Conservation (phyloP, 2,888 invertebrate genomes). For the Dastarcus helophoroides region DNA sequence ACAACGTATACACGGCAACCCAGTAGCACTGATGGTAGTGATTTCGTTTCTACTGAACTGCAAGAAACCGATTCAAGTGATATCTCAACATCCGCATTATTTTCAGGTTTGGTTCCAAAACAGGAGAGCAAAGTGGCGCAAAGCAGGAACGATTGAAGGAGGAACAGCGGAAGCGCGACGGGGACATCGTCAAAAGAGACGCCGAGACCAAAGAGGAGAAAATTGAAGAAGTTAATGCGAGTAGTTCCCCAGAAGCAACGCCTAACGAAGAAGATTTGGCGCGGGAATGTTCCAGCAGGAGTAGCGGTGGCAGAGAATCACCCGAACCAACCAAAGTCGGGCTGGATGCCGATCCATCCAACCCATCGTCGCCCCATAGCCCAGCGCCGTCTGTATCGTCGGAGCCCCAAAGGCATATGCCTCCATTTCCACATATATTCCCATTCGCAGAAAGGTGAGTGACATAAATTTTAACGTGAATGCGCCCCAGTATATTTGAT, state of each 20-base stretch:
- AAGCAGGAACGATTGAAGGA: constrained; percentile 85
- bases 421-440: constrained; percentile 56
- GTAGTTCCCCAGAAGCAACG: constrained; percentile 28
- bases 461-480: no score
- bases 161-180: constrained; percentile 76
- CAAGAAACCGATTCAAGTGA: constrained; percentile 4
- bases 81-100: constrained; percentile 7
- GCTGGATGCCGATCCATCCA: constrained; percentile 27
- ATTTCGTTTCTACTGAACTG: no score
- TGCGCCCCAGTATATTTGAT: no score
- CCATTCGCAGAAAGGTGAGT: constrained; percentile 48
- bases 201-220: constrained; percentile 47
- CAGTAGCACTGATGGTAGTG: no score
- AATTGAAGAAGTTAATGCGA: constrained; percentile 28
- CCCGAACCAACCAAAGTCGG: constrained; percentile 24
- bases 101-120: constrained; percentile 88
- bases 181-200: constrained; percentile 53
- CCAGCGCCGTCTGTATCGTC: constrained; percentile 48
- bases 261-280: constrained; percentile 26
- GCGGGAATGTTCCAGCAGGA: constrained; percentile 32
- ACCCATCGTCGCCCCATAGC: constrained; percentile 39
- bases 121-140: constrained; percentile 84
- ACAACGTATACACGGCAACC: no score
- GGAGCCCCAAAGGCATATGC: constrained; percentile 46
- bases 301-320: constrained; percentile 25